Evolutionary conservation across 2,888 invertebrate genomes (phyloP).

Genomic region (Hypomecis punctinalis): DNA sequence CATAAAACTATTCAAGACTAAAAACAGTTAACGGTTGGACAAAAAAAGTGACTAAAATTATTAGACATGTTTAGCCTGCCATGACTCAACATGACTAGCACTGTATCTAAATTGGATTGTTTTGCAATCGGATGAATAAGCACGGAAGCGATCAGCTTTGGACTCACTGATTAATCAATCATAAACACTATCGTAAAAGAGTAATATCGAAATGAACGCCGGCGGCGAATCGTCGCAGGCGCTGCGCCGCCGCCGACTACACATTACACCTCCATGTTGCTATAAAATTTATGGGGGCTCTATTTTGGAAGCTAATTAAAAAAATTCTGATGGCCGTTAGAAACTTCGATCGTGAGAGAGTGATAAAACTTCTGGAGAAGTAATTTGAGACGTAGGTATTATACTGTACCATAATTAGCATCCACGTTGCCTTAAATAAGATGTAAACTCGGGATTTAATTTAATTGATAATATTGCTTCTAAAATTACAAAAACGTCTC

Average conservation of each 20-base stretch:
- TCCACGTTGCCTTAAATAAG: slow-evolving; percentile 39
- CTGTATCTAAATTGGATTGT: slow-evolving; percentile 51
- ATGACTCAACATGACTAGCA: slow-evolving; percentile 11
- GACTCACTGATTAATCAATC: slow-evolving; percentile 75
- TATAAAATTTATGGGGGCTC: slow-evolving; percentile 80
- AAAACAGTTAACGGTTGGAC: not conserved
- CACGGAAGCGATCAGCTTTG: slow-evolving; percentile 73
- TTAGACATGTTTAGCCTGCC: not conserved
- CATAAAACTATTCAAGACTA: not conserved
- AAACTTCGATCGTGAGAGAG: slow-evolving; percentile 77
- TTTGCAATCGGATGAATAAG: slow-evolving; percentile 70
- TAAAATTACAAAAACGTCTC: slow-evolving; percentile 24
- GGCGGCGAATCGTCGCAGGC: slow-evolving; percentile 51
- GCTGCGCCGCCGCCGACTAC: slow-evolving; percentile 49
- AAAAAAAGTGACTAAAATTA: not conserved
- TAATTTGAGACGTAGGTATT: slow-evolving; percentile 58
- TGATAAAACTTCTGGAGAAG: slow-evolving; percentile 69
- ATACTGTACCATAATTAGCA: slow-evolving; percentile 51
- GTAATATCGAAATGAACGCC: slow-evolving; percentile 65
- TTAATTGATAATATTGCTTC: slow-evolving; percentile 35
- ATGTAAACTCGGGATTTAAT: slow-evolving; percentile 38
- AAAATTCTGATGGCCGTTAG: slow-evolving; percentile 73
- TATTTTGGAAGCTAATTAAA: slow-evolving; percentile 81
- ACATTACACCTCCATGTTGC: slow-evolving; percentile 69
- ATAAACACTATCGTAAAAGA: slow-evolving; percentile 72